Evolutionary conservation across 2,113 vertebrate species (phyloP), one percentile per base, ranked within the genome.

Genomic region (Cochlearius cochlearius): DNA sequence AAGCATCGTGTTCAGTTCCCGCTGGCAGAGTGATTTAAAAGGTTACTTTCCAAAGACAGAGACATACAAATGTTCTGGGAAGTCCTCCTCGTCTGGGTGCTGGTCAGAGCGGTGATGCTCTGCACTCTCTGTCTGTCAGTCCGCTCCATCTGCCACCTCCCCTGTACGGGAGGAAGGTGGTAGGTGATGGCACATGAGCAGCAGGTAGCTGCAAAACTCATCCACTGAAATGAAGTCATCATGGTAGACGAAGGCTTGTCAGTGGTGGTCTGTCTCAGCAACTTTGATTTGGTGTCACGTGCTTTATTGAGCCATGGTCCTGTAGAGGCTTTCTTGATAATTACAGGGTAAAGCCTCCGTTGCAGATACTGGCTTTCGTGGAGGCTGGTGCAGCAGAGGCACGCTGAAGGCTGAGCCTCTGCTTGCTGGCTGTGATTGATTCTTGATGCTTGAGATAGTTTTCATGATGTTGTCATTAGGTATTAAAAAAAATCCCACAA

Each of bases 131-230:
- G 1, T 64, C 58, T 1, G 0, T 66, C 73, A 47, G 20, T 30
- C 47, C 32, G 5, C 29, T 49, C 43, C 3, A 1, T 10, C 7
- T 36, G 45, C 59, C 11, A 6, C 67, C 25, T 75, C 17, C n/a
- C 0, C 0, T 1, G 3, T 29, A 9, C 0, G 1, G 39, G 74
- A 71, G 5, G 36, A 85, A 41, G 45, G 22, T 29, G 10, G 39
- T 20, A n/a, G 47, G n/a, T 76, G 58, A 23, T 56, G 67, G 55
- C 45, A 50, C 29, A 7, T 29, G 39, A 58, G 59, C 5, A 4
- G 26, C 52, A 55, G 32, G 23, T 56, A 5, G 14, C 52, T 86
- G 38, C 60, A 82, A 18, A 87, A 47, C 16, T 72, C 56, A 19
- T 21, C 63, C 15, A 4, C 47, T 72, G 77, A 25, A 49, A 50